These are phyloP conservation scores for Dorcus parallelipipedus DNA, from an alignment of 2,888 invertebrate genomes.

Conservation along the genomic window DNA sequence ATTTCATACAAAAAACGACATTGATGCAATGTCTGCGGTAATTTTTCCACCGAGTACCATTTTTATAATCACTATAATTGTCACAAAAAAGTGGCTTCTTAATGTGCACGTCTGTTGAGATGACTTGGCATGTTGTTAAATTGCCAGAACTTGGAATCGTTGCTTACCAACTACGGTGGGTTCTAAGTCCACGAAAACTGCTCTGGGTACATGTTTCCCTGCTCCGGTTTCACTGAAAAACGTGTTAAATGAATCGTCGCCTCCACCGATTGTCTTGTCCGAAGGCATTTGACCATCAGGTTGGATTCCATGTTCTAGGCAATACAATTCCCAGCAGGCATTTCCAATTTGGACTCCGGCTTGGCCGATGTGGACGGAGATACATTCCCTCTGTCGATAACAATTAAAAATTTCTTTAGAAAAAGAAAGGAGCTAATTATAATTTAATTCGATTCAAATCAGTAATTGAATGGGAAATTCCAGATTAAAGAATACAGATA, in stretches of 20 bases:
- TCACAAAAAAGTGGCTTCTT: too few species aligned
- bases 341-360: conserved; percentile 86
- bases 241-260: conserved; percentile 74
- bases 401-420: not conserved
- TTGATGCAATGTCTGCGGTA: too few species aligned
- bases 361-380: conserved; percentile 83
- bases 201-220: conserved; percentile 84
- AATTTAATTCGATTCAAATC: too few species aligned
- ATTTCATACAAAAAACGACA: too few species aligned
- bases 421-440: too few species aligned
- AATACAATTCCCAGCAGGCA: conserved; percentile 84
- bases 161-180: conserved; percentile 83
- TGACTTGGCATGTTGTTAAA: too few species aligned
- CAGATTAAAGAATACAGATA: too few species aligned
- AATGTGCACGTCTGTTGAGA: conserved; percentile 5
- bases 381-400: conserved; percentile 58
- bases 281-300: conserved; percentile 86
- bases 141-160: not conserved
- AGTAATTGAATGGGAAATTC: too few species aligned
- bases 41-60: too few species aligned
- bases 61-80: too few species aligned
- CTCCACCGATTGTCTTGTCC: conserved; percentile 71
- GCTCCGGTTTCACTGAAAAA: conserved; percentile 75
- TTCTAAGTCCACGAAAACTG: conserved; percentile 87
- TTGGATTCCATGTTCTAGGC: conserved; percentile 76